These are phyloP conservation scores for Hypena proboscidalis DNA, from an alignment of 2,888 invertebrate species.

Conservation along the genomic window DNA sequence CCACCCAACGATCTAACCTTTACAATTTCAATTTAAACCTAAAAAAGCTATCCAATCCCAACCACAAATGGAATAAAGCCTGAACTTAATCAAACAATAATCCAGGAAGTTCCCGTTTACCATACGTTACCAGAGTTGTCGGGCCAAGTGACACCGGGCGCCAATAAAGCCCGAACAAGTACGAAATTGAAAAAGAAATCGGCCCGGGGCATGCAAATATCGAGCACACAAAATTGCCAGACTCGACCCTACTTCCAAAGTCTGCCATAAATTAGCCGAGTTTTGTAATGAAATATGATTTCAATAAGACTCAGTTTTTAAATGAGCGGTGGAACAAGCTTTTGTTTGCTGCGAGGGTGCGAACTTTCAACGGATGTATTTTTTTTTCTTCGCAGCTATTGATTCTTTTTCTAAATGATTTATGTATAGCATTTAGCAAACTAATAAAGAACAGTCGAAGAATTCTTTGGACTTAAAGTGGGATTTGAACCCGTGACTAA, in stretches of 20 bases:
- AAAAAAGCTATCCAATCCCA: neutral
- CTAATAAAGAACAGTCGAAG: no score
- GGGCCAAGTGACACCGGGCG: conserved; percentile 61
- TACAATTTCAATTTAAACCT: neutral
- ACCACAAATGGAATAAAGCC: neutral
- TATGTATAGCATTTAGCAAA: no score
- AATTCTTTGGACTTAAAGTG: no score
- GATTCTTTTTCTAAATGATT: no score
- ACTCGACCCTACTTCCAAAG: conserved; percentile 43
- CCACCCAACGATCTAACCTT: no score
- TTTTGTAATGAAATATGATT: conserved; percentile 43
- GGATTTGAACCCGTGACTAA: no score
- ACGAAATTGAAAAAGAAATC: conserved; percentile 80
- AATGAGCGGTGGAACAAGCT: conserved; percentile 2
- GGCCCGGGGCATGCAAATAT: conserved; percentile 66
- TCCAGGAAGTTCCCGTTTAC: conserved; percentile 29
- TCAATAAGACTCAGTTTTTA: conserved; percentile 29
- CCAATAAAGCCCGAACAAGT: conserved; percentile 76
- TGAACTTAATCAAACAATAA: conserved; percentile 19
- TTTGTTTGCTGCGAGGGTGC: no score
- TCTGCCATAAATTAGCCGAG: conserved; percentile 40
- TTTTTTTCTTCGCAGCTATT: no score
- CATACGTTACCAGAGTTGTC: conserved; percentile 51
- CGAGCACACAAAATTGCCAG: conserved; percentile 65
- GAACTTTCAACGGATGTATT: no score